Conservation (phyloP, 1,140 invertebrate species). For the Drosophila rhopaloa region DNA sequence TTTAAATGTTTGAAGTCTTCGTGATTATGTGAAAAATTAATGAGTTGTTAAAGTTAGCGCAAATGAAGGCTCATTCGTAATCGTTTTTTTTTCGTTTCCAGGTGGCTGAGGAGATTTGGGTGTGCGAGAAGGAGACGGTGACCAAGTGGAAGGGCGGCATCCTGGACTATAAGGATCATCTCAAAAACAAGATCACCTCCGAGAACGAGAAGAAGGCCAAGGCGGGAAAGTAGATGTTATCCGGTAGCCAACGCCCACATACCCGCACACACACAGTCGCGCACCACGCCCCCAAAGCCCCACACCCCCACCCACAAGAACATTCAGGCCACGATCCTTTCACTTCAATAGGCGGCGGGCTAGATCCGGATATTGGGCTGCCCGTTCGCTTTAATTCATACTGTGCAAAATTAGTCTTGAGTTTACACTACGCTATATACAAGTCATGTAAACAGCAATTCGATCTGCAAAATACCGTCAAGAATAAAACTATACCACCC, state of each 20-base stretch:
- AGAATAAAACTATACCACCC: conserved; percentile 11
- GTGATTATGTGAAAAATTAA: too few relatives aligned
- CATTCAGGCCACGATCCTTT: conserved; percentile 28
- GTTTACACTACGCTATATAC: conserved; percentile 50
- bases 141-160: conserved; percentile 99
- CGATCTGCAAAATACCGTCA: conserved; percentile 13
- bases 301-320: conserved; percentile 12
- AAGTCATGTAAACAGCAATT: conserved; percentile 41
- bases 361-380: conserved; percentile 5
- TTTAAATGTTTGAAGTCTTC: too few relatives aligned
- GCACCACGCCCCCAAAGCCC: neutral
- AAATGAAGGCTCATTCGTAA: neutral
- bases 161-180: conserved; percentile 97
- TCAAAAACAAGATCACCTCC: conserved; percentile 87
- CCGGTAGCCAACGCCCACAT: conserved; percentile 12
- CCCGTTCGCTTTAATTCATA: conserved; percentile 13
- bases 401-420: conserved; percentile 57
- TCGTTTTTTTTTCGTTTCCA: conserved; percentile 80
- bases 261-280: conserved; percentile 16
- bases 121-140: conserved; percentile 97
- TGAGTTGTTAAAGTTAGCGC: too few relatives aligned
- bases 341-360: conserved; percentile 10
- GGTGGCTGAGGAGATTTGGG: conserved; percentile 99
- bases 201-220: conserved; percentile 81
- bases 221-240: conserved; percentile 59